Evolutionary conservation across 2,888 invertebrate species (phyloP).

Genomic region (Pammene fasciana): DNA sequence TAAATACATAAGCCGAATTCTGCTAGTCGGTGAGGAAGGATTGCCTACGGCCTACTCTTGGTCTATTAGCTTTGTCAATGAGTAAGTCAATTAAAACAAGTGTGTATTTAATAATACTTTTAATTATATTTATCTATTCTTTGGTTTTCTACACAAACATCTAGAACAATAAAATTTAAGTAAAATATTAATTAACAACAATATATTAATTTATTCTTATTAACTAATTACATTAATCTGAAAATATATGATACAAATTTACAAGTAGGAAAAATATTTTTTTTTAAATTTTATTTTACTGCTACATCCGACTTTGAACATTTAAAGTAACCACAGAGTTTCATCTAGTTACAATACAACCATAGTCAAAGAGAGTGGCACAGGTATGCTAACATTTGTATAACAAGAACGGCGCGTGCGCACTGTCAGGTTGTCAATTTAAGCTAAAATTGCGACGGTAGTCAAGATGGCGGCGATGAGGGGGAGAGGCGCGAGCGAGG

Average conservation of each 20-base stretch:
- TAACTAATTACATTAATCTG: neutral
- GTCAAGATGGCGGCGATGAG: constrained; percentile 57
- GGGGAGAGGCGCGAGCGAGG: constrained; percentile 54
- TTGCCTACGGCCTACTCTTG: no score
- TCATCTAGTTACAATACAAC: no score
- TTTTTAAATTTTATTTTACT: neutral
- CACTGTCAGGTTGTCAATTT: constrained; percentile 46
- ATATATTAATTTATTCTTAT: constrained; percentile 13
- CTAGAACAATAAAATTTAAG: constrained; percentile 11
- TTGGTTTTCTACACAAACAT: constrained; percentile 19
- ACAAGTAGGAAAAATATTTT: neutral
- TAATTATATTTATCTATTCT: constrained; percentile 15
- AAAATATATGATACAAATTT: neutral
- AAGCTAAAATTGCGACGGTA: constrained; percentile 61
- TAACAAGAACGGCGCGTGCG: no score
- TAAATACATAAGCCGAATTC: no score
- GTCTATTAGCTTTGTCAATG: no score
- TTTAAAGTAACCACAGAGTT: no score
- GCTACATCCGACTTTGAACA: no score
- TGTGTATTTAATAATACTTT: neutral
- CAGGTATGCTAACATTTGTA: no score
- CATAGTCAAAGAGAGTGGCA: neutral
- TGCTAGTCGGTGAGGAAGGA: no score
- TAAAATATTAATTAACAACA: constrained; percentile 3
- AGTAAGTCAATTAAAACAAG: neutral